phyloP scores from a whole-genome alignment of 2,113 vertebrate species.

The Diadophis punctatus region DNA sequence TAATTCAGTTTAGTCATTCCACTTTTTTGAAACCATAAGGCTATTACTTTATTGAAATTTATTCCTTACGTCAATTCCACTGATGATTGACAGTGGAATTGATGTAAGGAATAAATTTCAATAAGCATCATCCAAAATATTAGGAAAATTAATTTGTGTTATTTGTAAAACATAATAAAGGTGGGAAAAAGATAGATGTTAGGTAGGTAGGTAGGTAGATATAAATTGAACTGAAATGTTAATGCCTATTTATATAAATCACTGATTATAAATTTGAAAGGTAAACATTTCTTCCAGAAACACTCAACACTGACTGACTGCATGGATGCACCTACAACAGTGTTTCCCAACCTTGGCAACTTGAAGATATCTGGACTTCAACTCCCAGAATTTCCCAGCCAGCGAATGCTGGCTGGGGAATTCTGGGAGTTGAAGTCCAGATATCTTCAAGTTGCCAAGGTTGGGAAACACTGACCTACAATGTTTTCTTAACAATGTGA shows the following conservation, averaged over 20 bases:
- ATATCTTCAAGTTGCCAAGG: no score
- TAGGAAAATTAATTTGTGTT: background rate
- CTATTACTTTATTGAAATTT: background rate
- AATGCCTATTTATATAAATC: background rate
- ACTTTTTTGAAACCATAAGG: background rate
- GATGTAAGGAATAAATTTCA: background rate
- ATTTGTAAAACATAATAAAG: background rate
- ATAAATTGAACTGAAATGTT: background rate
- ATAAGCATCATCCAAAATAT: background rate
- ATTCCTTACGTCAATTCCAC: background rate
- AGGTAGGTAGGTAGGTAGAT: no score
- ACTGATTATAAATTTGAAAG: background rate
- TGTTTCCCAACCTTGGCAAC: no score
- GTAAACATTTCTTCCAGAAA: background rate
- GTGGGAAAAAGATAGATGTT: no score
- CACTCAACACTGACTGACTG: background rate
- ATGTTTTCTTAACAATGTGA: background rate
- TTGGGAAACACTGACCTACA: no score
- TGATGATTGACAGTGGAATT: no score
- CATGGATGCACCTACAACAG: background rate
- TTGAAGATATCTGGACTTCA: no score
- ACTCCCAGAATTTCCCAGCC: no score
- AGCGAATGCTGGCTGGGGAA: no score
- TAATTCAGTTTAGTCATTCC: background rate
- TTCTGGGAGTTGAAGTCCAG: no score